These are phyloP conservation scores for Lycaena phlaeas DNA, from an alignment of 2,888 invertebrate genomes.

Conservation along the genomic window DNA sequence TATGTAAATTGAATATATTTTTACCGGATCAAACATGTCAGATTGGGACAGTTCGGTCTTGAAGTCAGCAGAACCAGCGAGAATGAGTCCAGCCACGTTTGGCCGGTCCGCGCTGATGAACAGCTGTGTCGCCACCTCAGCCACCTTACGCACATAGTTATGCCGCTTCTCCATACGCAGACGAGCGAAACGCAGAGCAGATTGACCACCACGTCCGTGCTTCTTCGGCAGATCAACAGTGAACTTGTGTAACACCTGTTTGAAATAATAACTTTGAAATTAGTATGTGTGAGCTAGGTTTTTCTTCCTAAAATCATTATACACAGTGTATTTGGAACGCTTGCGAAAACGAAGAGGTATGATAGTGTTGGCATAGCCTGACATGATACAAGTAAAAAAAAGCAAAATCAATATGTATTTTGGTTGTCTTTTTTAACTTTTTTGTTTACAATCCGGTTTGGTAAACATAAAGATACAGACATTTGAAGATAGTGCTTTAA, in stretches of 20 bases:
- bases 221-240: constrained; percentile 99
- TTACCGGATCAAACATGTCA: constrained; percentile 99
- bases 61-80: constrained; percentile 99
- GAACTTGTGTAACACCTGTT: constrained; percentile 93
- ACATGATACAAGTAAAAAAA: no score
- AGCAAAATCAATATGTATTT: no score
- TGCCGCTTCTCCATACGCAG: constrained; percentile 99
- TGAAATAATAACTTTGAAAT: no score
- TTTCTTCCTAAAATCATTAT: no score
- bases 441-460: no score
- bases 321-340: no score
- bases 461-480: no score
- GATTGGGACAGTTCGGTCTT: constrained; percentile 99
- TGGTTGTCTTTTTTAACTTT: no score
- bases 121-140: constrained; percentile 87
- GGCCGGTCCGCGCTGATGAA: constrained; percentile 98
- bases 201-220: constrained; percentile 99
- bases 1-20: constrained; percentile 31
- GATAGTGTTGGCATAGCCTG: no score
- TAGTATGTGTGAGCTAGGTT: no score
- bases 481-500: no score
- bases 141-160: constrained; percentile 98
- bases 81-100: constrained; percentile 96
- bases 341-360: no score
- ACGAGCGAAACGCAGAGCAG: constrained; percentile 99